A percentile compares a stretch with the other conserved stretches of the same genome.
These are phyloP conservation scores for Cydia pomonella DNA, from an alignment of 1,140 invertebrate genomes.

Conservation along the genomic window DNA sequence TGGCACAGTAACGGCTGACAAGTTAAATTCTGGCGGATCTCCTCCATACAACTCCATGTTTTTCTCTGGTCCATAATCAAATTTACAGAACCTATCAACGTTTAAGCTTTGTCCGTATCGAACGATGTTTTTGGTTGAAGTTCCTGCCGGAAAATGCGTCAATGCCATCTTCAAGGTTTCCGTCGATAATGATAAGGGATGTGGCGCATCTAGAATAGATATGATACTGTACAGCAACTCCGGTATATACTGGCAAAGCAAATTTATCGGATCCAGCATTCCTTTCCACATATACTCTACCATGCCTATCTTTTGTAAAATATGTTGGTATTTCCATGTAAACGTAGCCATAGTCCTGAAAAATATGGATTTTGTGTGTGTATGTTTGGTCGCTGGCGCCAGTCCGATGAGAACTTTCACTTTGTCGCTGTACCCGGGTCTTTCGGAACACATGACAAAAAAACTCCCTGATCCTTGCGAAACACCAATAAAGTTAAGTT, in stretches of 20 bases:
- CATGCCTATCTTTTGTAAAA: slow-evolving; percentile 40
- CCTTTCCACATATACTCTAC: slow-evolving; percentile 54
- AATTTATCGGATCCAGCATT: slow-evolving; percentile 36
- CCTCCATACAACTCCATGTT: slow-evolving; percentile 79
- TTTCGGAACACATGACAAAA: slow-evolving; percentile 64
- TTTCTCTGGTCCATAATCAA: slow-evolving; percentile 76
- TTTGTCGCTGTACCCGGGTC: slow-evolving; percentile 60
- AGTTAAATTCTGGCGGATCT: slow-evolving; percentile 78
- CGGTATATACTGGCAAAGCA: slow-evolving; percentile 40
- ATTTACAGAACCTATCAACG: slow-evolving; percentile 71
- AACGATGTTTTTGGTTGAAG: slow-evolving; percentile 85
- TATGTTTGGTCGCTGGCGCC: slow-evolving; percentile 57
- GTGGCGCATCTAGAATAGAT: slow-evolving; percentile 39
- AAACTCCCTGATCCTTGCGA: slow-evolving; percentile 82
- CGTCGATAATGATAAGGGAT: slow-evolving; percentile 52
- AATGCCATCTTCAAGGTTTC: slow-evolving; percentile 56
- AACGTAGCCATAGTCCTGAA: slow-evolving; percentile 41
- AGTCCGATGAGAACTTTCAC: slow-evolving; percentile 55
- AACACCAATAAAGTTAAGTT: slow-evolving; percentile 82
- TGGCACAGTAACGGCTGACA: slow-evolving; percentile 79
- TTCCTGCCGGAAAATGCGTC: slow-evolving; percentile 87
- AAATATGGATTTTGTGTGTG: slow-evolving; percentile 49
- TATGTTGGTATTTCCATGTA: slow-evolving; percentile 40
- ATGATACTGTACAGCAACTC: slow-evolving; percentile 36
- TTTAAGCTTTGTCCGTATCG: slow-evolving; percentile 82